Conservation (phyloP, 2,113 vertebrate genomes). For the Elanoides forficatus region DNA sequence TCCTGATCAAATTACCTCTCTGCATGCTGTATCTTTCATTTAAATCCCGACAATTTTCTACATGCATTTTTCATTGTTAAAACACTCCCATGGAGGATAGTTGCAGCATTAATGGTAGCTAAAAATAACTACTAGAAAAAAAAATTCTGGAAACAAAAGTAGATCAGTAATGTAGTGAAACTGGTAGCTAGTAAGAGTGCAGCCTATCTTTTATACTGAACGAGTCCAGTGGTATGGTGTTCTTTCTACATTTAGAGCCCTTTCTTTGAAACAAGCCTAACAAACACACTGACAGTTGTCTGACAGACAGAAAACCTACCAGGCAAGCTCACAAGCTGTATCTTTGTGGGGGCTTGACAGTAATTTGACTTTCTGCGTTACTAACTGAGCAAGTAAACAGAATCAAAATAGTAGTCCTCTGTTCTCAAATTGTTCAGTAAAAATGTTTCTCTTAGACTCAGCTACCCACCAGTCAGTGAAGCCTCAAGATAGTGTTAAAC, state of each 20-base stretch:
- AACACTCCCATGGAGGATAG: background rate
- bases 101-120: background rate
- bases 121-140: background rate
- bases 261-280: background rate
- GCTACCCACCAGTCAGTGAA: background rate
- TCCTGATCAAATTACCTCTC: background rate
- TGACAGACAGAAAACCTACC: background rate
- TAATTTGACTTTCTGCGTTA: background rate
- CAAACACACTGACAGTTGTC: background rate
- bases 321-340: background rate
- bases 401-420: background rate
- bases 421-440: background rate
- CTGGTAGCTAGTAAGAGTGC: background rate
- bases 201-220: background rate
- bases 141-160: background rate
- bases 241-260: background rate
- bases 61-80: background rate
- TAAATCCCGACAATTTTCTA: background rate
- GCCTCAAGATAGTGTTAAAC: background rate
- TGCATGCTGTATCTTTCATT: background rate
- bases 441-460: background rate
- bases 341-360: background rate
- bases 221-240: background rate
- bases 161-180: background rate
- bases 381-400: background rate